These are phyloP conservation scores for Notolepis coatsorum DNA, from an alignment of 2,797 vertebrate species.

Conservation along the genomic window DNA sequence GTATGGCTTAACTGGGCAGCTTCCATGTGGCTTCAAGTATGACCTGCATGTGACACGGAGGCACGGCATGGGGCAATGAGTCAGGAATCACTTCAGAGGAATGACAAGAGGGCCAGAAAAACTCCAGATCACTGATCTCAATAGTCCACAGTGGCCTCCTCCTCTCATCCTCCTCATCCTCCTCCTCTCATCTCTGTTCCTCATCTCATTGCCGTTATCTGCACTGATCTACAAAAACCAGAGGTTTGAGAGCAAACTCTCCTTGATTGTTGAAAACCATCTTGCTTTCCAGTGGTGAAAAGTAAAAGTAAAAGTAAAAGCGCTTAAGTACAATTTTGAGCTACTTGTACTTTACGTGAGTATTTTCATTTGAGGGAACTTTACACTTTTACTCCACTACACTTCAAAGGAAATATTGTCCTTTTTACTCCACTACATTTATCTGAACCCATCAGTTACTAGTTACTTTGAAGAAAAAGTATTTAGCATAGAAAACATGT, in stretches of 20 bases:
- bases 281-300: too few relatives aligned
- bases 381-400: too few relatives aligned
- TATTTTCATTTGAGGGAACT: too few relatives aligned
- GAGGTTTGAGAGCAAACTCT: slow-evolving; percentile 19
- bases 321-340: too few relatives aligned
- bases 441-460: too few relatives aligned
- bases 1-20: slow-evolving; percentile 45
- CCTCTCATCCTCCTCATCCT: too few relatives aligned
- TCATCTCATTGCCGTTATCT: slow-evolving; percentile 71
- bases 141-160: slow-evolving; percentile 72
- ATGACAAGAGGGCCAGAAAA: slow-evolving; percentile 67
- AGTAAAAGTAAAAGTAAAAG: too few relatives aligned
- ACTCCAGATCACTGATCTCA: slow-evolving; percentile 58
- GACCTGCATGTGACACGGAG: slow-evolving; percentile 66
- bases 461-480: too few relatives aligned
- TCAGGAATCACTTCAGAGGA: slow-evolving; percentile 74
- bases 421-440: too few relatives aligned
- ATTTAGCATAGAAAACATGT: too few relatives aligned
- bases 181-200: slow-evolving; percentile 64
- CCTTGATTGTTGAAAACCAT: slow-evolving; percentile 27
- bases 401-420: too few relatives aligned
- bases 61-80: slow-evolving; percentile 75
- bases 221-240: slow-evolving; percentile 47
- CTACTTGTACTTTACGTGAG: too few relatives aligned
- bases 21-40: slow-evolving; percentile 49